A percentile compares a stretch with the other conserved stretches of the same genome.
These are phyloP conservation scores for Aselliscus stoliczkanus DNA, from an alignment of 2,797 vertebrate species.

Conservation along the genomic window DNA sequence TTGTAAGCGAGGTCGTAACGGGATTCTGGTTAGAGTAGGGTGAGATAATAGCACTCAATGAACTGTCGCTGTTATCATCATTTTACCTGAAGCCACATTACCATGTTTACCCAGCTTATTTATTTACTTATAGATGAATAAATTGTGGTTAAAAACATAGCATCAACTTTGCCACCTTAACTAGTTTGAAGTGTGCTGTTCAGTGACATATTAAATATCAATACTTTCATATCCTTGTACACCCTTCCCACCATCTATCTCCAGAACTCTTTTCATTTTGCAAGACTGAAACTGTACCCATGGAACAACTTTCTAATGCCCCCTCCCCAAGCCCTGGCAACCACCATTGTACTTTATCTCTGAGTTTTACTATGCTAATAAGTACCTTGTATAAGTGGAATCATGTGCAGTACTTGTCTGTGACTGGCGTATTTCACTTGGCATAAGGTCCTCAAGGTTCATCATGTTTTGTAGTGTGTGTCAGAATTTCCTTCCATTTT, in stretches of 20 bases:
- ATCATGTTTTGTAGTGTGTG: neutral
- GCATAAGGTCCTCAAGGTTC: neutral
- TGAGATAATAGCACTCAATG: slow-evolving; percentile 30
- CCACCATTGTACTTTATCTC: neutral
- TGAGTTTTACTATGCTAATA: neutral
- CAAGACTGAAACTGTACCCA: neutral
- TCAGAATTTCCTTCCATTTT: neutral
- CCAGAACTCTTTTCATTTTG: neutral
- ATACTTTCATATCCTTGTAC: neutral
- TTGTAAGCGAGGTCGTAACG: neutral
- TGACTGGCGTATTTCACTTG: neutral
- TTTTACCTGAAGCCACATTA: neutral
- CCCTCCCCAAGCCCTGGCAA: neutral
- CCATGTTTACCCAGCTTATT: neutral
- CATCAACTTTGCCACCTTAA: neutral
- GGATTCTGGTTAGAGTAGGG: neutral
- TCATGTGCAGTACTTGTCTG: neutral
- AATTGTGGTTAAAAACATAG: neutral
- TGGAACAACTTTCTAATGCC: neutral
- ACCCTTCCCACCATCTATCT: neutral
- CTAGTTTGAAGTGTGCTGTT: neutral
- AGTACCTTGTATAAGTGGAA: neutral
- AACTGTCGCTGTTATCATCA: neutral
- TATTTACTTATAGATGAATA: neutral
- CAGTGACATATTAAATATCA: neutral